Percentiles rank a stretch among this genome's conserved stretches.
Conservation (phyloP, 1,140 invertebrate genomes). For the Diorhabda sublineata region DNA sequence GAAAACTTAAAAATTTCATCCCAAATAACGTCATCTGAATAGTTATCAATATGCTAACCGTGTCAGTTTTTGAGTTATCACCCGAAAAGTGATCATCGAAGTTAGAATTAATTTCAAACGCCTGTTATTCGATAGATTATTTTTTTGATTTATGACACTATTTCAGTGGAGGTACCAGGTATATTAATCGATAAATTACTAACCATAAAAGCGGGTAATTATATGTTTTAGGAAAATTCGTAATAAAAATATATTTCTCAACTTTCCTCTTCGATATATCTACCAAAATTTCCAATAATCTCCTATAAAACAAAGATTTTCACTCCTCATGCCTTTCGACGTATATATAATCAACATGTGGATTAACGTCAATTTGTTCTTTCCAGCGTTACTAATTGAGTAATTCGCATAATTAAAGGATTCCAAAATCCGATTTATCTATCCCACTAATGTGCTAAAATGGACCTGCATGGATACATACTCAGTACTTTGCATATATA, state of each 20-base stretch:
- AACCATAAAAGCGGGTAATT: background rate
- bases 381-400: constrained; percentile 5
- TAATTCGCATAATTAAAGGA: constrained; percentile 7
- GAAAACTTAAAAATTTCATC: too few species aligned
- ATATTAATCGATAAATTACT: background rate
- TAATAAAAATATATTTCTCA: background rate
- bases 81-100: too few species aligned
- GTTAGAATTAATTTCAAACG: too few species aligned
- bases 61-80: too few species aligned
- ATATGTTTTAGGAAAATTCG: background rate
- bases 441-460: constrained; percentile 12
- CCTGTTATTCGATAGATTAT: too few species aligned
- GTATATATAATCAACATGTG: background rate
- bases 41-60: too few species aligned
- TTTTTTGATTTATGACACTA: too few species aligned
- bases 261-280: background rate
- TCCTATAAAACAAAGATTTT: background rate
- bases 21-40: too few species aligned
- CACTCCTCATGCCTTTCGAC: background rate
- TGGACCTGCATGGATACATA: constrained; percentile 1
- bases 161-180: too few species aligned
- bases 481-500: constrained; percentile 13
- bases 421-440: constrained; percentile 6
- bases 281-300: background rate
- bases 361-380: background rate